Percentiles rank a stretch among this genome's conserved stretches.
Conservation (phyloP, 2,797 vertebrate genomes). For the Odontamblyopus rebecca region DNA sequence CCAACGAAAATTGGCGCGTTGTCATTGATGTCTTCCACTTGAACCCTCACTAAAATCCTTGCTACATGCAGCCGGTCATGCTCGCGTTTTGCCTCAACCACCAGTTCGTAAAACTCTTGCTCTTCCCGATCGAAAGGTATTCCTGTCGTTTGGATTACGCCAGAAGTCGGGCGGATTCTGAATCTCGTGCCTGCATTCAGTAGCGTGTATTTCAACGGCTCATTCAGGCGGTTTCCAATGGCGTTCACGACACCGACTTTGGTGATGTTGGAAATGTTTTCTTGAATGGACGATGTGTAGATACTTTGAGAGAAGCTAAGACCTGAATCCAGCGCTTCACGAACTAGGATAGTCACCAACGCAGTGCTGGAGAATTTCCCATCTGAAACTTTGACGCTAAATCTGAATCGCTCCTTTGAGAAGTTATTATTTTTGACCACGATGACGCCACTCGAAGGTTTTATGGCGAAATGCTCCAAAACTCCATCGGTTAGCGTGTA, state of each 20-base stretch:
- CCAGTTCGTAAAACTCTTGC: constrained; percentile 90
- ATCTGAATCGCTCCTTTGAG: constrained; percentile 89
- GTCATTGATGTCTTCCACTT: constrained; percentile 93
- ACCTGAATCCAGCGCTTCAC: constrained; percentile 92
- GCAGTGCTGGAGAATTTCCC: constrained; percentile 92
- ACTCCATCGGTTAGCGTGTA: constrained; percentile 89
- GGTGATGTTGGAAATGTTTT: constrained; percentile 90
- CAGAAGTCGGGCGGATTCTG: constrained; percentile 90
- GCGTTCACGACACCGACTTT: constrained; percentile 94
- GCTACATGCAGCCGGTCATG: constrained; percentile 89
- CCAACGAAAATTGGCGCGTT: constrained; percentile 92
- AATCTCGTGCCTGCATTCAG: constrained; percentile 92
- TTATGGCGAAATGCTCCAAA: constrained; percentile 87
- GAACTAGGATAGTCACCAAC: constrained; percentile 85
- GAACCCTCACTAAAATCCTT: constrained; percentile 89
- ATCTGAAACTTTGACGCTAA: constrained; percentile 90
- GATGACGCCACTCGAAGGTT: constrained; percentile 84
- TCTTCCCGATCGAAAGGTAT: constrained; percentile 93
- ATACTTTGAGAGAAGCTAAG: constrained; percentile 88
- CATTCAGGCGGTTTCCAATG: constrained; percentile 91
- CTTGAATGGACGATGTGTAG: constrained; percentile 89
- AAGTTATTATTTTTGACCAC: constrained; percentile 90
- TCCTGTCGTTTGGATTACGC: constrained; percentile 93
- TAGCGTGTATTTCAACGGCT: constrained; percentile 91
- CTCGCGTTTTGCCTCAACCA: constrained; percentile 92